Percentiles rank a stretch among this genome's conserved stretches.
phyloP scores from a whole-genome alignment of 2,113 vertebrate genomes.

The Lutjanus erythropterus region DNA sequence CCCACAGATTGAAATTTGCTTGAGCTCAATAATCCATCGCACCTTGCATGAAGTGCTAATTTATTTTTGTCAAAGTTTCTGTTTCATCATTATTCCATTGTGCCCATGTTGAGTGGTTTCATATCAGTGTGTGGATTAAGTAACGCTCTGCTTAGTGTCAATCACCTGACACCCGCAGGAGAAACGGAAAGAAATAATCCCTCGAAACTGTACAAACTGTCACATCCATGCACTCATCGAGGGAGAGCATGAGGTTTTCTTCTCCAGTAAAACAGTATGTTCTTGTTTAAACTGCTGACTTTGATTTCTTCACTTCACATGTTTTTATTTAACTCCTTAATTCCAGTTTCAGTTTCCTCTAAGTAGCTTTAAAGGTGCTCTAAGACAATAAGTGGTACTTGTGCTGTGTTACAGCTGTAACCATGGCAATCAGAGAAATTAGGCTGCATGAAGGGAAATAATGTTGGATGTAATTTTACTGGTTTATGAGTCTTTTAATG shows the following conservation, averaged over 20 bases:
- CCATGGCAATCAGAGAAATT: background rate
- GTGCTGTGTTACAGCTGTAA: no score
- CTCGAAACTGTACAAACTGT: background rate
- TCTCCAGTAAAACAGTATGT: background rate
- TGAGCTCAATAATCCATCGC: conserved; percentile 24
- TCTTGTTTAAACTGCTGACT: background rate
- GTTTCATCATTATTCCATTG: conserved; percentile 25
- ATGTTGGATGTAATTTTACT: background rate
- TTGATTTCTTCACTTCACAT: background rate
- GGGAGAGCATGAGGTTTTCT: background rate
- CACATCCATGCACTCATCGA: background rate
- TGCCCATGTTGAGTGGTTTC: conserved; percentile 16
- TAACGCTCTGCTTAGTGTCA: conserved; percentile 28
- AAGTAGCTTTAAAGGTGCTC: background rate
- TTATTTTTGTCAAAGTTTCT: conserved; percentile 23
- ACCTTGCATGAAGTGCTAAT: background rate
- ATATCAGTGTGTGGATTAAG: conserved; percentile 25
- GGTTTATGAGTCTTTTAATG: background rate
- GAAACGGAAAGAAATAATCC: conserved; percentile 28
- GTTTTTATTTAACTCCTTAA: background rate
- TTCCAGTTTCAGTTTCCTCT: background rate
- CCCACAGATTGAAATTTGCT: conserved; percentile 15
- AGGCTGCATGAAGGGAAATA: background rate
- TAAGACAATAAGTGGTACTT: background rate
- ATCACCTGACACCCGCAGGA: conserved; percentile 28